Evolutionary conservation across 2,797 vertebrate genomes (phyloP).

Genomic region (Melanotaenia boesemani): DNA sequence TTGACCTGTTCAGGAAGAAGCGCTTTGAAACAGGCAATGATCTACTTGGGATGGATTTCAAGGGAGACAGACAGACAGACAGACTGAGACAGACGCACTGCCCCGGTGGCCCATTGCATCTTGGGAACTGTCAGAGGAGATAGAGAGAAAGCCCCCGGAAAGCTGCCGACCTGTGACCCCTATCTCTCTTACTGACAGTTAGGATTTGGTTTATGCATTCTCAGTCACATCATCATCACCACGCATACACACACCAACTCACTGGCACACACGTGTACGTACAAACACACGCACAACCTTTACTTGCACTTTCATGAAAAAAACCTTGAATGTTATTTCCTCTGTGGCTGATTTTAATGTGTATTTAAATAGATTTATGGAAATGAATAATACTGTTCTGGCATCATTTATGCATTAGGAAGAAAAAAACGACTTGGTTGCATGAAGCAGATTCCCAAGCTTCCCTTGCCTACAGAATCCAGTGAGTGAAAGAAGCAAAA

Average conservation of each 20-base stretch:
- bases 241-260: constrained; percentile 28
- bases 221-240: constrained; percentile 45
- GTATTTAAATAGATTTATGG: constrained; percentile 66
- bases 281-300: constrained; percentile 23
- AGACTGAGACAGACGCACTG: constrained; percentile 54
- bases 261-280: constrained; percentile 14
- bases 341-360: constrained; percentile 47
- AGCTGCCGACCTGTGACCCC: constrained; percentile 67
- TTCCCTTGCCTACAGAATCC: constrained; percentile 33
- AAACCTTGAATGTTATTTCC: constrained; percentile 58
- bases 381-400: constrained; percentile 59
- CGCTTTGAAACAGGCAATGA: constrained; percentile 41
- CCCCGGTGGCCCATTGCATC: constrained; percentile 67
- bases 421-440: constrained; percentile 11
- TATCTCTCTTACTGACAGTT: constrained; percentile 72
- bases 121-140: constrained; percentile 76
- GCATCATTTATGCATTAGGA: constrained; percentile 43
- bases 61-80: constrained; percentile 53
- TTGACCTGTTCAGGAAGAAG: constrained; percentile 68
- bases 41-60: constrained; percentile 67
- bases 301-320: constrained; percentile 47
- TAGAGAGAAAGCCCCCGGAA: constrained; percentile 66
- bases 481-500: constrained; percentile 42
- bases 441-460: constrained; percentile 43
- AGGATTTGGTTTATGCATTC: constrained; percentile 72